phyloP scores from a whole-genome alignment of 2,113 vertebrate genomes.

The Eclectus roratus region DNA sequence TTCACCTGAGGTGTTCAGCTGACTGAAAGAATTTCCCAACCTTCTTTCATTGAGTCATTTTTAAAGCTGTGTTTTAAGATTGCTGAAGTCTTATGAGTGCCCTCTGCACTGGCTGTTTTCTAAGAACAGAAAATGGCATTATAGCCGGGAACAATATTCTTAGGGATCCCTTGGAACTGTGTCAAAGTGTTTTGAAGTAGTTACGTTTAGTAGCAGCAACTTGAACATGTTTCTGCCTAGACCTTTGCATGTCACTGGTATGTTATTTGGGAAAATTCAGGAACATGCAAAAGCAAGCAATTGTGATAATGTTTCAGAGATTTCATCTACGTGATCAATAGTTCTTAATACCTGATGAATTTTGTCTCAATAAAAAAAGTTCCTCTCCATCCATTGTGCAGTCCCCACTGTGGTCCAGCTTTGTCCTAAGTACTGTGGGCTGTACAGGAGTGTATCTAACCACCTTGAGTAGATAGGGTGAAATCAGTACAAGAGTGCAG shows the following conservation, averaged over 20 bases:
- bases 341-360: neutral
- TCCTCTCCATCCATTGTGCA: neutral
- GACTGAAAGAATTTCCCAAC: neutral
- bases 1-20: neutral
- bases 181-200: neutral
- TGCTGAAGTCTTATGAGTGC: neutral
- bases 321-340: neutral
- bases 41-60: neutral
- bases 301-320: neutral
- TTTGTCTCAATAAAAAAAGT: neutral
- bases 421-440: neutral
- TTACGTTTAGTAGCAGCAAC: neutral
- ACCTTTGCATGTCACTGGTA: rapidly evolving
- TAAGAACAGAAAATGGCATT: neutral
- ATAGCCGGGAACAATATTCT: neutral
- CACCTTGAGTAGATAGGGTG: neutral
- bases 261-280: neutral
- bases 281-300: neutral
- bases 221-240: neutral
- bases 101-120: neutral
- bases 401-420: neutral
- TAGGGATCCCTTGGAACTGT: neutral
- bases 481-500: neutral
- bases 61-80: neutral
- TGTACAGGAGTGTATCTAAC: neutral